Conservation (phyloP, 2,113 vertebrate genomes). For the Lanius ludovicianus region DNA sequence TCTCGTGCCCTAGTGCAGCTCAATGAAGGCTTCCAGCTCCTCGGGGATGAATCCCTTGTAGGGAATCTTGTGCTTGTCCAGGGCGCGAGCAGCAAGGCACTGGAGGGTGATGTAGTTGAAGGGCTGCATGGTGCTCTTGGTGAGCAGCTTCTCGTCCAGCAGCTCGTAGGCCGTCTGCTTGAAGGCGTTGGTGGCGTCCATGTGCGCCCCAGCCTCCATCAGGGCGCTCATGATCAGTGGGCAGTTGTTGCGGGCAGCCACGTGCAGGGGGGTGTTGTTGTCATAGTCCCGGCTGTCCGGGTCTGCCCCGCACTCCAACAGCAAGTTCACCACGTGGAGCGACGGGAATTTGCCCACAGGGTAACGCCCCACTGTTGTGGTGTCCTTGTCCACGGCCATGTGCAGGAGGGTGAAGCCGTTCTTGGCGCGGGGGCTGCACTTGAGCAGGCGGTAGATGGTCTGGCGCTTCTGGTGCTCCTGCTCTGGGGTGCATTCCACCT, state of each 20-base stretch:
- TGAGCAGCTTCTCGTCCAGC: conserved; percentile 86
- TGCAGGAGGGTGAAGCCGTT: conserved; percentile 89
- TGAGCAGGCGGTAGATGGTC: conserved; percentile 89
- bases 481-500: conserved; percentile 84
- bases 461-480: conserved; percentile 92
- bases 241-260: conserved; percentile 85
- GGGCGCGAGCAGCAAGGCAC: conserved; percentile 92
- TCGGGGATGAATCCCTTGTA: conserved; percentile 93
- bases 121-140: conserved; percentile 85
- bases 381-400: conserved; percentile 93
- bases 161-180: conserved; percentile 89
- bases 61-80: conserved; percentile 90
- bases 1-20: conserved; percentile 82
- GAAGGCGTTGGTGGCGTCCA: conserved; percentile 90
- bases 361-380: conserved; percentile 90
- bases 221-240: conserved; percentile 87
- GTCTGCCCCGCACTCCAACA: conserved; percentile 91
- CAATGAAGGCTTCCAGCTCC: conserved; percentile 94
- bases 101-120: conserved; percentile 91
- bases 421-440: conserved; percentile 87
- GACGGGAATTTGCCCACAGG: conserved; percentile 93
- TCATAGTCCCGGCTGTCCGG: conserved; percentile 90
- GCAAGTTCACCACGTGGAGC: conserved; percentile 82
- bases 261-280: conserved; percentile 92
- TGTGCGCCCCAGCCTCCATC: conserved; percentile 87